Evolutionary conservation across 2,888 invertebrate species (phyloP).

Genomic region (Drosophila emarginata): DNA sequence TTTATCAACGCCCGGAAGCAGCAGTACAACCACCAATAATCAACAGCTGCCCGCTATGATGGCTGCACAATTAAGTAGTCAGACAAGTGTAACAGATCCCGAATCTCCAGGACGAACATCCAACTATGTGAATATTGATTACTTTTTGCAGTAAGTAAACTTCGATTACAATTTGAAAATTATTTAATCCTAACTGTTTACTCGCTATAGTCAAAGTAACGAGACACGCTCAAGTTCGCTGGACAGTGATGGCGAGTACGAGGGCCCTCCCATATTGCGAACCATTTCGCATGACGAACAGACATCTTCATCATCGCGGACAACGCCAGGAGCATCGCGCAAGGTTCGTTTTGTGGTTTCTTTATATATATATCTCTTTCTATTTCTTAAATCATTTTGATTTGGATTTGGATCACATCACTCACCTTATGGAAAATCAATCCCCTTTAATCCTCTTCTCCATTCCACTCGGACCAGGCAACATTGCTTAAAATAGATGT

Average conservation of each 20-base stretch:
- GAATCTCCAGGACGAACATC: slow-evolving; percentile 91
- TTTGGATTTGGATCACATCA: neutral
- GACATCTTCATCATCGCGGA: slow-evolving; percentile 72
- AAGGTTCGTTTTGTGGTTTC: slow-evolving; percentile 71
- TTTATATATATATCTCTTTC: neutral
- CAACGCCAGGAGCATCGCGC: slow-evolving; percentile 82
- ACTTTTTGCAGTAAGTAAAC: slow-evolving; percentile 90
- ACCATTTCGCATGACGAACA: slow-evolving; percentile 87
- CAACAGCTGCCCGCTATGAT: slow-evolving; percentile 81
- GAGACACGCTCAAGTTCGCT: slow-evolving; percentile 84
- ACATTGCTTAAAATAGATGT: neutral
- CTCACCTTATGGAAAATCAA: neutral
- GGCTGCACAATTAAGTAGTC: slow-evolving; percentile 80
- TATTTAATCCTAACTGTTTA: neutral
- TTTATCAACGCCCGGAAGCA: slow-evolving; percentile 85
- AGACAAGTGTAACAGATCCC: slow-evolving; percentile 85
- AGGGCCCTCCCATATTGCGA: slow-evolving; percentile 84
- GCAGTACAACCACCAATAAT: slow-evolving; percentile 58
- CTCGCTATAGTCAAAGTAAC: slow-evolving; percentile 80
- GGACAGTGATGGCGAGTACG: slow-evolving; percentile 84
- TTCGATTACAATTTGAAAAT: neutral
- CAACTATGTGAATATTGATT: slow-evolving; percentile 96
- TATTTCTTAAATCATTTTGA: neutral
- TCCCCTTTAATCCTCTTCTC: neutral
- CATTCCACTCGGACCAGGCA: slow-evolving; percentile 7